Evolutionary conservation across 1,140 invertebrate genomes (phyloP), one percentile per base, ranked within the genome.

Genomic region (Acromyrmex echinatior): DNA sequence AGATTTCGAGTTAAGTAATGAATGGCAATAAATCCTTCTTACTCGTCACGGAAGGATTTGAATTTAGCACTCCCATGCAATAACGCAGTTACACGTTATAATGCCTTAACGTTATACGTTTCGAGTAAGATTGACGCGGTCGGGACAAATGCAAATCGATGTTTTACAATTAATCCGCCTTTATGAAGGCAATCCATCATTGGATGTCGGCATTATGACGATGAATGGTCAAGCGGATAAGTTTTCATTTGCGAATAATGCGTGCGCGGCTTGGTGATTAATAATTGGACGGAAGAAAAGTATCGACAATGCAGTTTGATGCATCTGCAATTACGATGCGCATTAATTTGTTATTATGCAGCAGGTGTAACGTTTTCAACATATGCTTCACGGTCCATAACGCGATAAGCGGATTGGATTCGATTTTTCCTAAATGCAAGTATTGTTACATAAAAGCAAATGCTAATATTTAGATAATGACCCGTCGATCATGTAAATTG

Each of bases 1-100:
- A 88, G 80, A 89, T 88, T 80, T 86, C 31, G 45, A 85, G 68
- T 87, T 85, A 76, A 86, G 74, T 66, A 89, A 88, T 68, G 73
- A 86, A 10, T 28, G 10, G 51, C n/a, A 60, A 89, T 89, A 88
- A 89, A 89, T 88, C 62, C 86, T 74, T 73, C 65, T 73, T 78
- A 65, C 62, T 86, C 60, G 18, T 18, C 28, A 21, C 74, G 12
- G 14, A 66, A 71, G 66, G 18, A 68, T 85, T 73, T 73, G 58
- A 89, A 87, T 85, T 85, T 60, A 76, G 21, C 62, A 39, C 86
- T 76, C 45, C 28, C 31, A n/a, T 45, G 49, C 35, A 65, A 45
- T 70, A 35, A 56, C 63, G 65, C 14, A 16, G 60, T 68, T 68
- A 45, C 77, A 35, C 78, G 63, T 70, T 79, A 49, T 49, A n/a